Percentiles rank a stretch among this genome's conserved stretches.
These are phyloP conservation scores for Parapristionchus giblindavisi DNA, from an alignment of 2,888 invertebrate genomes.

Conservation along the genomic window DNA sequence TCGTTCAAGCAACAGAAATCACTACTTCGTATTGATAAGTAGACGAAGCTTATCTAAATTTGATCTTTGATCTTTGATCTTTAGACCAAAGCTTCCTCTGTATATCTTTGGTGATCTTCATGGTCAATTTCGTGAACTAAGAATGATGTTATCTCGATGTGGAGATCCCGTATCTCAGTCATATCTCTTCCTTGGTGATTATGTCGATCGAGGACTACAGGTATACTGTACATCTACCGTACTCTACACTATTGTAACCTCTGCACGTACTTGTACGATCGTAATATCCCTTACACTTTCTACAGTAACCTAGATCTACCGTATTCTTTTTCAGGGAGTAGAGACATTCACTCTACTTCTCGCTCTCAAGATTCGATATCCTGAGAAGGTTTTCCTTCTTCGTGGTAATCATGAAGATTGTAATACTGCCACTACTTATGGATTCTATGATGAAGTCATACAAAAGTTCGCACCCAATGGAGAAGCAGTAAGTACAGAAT, in stretches of 20 bases:
- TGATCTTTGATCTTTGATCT: too few relatives aligned
- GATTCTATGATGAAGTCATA: slow-evolving; percentile 63
- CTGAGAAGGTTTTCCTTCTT: slow-evolving; percentile 41
- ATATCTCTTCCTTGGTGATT: slow-evolving; percentile 50
- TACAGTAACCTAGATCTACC: background rate
- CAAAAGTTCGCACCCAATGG: slow-evolving; percentile 46
- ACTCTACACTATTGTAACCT: background rate
- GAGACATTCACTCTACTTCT: slow-evolving; percentile 46
- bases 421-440: slow-evolving; percentile 61
- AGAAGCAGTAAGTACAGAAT: slow-evolving; percentile 31
- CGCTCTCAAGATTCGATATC: slow-evolving; percentile 52
- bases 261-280: background rate
- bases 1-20: slow-evolving; percentile 30
- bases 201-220: slow-evolving; percentile 51
- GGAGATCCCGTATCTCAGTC: slow-evolving; percentile 42
- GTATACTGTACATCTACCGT: slow-evolving; percentile 13
- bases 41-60: background rate
- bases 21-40: slow-evolving; percentile 14
- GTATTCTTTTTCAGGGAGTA: slow-evolving; percentile 38
- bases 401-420: slow-evolving; percentile 65
- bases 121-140: slow-evolving; percentile 58
- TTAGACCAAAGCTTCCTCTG: slow-evolving; percentile 46
- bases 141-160: slow-evolving; percentile 50
- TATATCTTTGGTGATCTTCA: slow-evolving; percentile 60
- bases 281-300: too few relatives aligned